Evolutionary conservation across 2,888 invertebrate genomes (phyloP).

Genomic region (Lepidochrysops patricia): DNA sequence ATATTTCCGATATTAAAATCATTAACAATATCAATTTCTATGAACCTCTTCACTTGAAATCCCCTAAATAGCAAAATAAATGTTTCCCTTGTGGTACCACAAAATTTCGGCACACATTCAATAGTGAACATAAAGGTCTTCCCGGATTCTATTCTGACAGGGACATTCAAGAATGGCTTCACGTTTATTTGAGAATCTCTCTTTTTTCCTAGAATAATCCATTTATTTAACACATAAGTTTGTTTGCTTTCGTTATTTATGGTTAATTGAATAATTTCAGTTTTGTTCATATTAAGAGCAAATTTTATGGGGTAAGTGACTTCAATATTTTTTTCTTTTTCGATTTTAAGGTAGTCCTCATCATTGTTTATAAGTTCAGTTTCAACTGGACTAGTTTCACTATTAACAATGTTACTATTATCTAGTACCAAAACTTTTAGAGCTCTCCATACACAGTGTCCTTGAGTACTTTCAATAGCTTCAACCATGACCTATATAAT

Average conservation of each 20-base stretch:
- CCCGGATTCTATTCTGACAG: constrained; percentile 49
- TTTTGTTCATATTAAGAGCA: constrained; percentile 46
- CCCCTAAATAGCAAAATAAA: constrained; percentile 75
- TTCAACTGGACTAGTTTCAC: constrained; percentile 29
- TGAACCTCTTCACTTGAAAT: constrained; percentile 75
- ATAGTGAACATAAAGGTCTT: constrained; percentile 58
- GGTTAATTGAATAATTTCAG: constrained; percentile 33
- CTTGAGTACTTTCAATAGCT: constrained; percentile 83
- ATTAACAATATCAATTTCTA: constrained; percentile 68
- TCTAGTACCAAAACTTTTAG: constrained; percentile 44
- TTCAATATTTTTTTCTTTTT: constrained; percentile 66
- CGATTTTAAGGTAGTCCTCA: constrained; percentile 36
- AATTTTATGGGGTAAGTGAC: constrained; percentile 70
- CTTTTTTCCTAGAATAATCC: constrained; percentile 67
- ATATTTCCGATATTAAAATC: constrained; percentile 24
- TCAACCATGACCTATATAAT: constrained; percentile 77
- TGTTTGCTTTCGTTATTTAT: constrained; percentile 61
- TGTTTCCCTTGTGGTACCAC: constrained; percentile 76
- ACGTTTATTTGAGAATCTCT: constrained; percentile 69
- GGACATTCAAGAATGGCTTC: constrained; percentile 44
- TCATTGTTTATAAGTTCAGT: constrained; percentile 30
- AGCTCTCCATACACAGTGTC: constrained; percentile 74
- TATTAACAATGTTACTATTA: constrained; percentile 34
- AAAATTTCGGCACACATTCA: constrained; percentile 71
- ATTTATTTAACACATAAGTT: constrained; percentile 56